Base-by-base conservation (phyloP, 2,797 vertebrate species). In the Channa striata region DNA sequence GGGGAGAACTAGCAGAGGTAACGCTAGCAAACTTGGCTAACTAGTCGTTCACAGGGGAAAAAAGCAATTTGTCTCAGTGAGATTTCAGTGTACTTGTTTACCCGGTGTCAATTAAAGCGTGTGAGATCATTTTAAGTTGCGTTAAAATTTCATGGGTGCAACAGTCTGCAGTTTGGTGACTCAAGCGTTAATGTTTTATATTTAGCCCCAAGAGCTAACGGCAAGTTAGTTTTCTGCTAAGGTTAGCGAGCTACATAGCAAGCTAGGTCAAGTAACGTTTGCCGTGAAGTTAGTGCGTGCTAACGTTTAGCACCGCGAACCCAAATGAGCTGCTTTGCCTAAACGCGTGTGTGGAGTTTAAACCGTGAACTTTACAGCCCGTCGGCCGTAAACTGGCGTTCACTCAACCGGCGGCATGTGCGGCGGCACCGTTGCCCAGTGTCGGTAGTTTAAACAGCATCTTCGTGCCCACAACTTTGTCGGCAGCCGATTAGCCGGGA, bases 201-300 rank as follows among this genome's bases (percentile, higher is more conserved):
- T 82, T 46, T 74, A 77, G 77, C 82, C n/a, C 16, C 5, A 19
- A 16, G 34, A 70, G 85, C 82, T 89, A 83, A 84, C 59, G 71
- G 81, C 80, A 84, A 91, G 72, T 90, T 81, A 84, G 80, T 86
- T 80, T 53, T 72, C 78, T 82, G 73, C 80, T 83, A 74, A 11
- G 65, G 85, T 79, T 93, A 93, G 89, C 91, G 47, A 61, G 84
- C 82, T 87, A 61, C 57, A 73, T 68, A 39, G 39, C 59, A 65
- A 79, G 86, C 87, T 87, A 85, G 64, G 68, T 78, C 48, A 66
- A 74, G 77, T 85, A 77, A 69, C 78, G 78, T 59, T 68, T 39
- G 79, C 68, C 46, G 67, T 62, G 83, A 89, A 92, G 88, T 90
- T 89, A 72, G 11, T 73, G 58, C 54, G 8, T 76, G 88, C 88